phyloP scores from a whole-genome alignment of 2,113 vertebrate genomes.

The Chaetodon trifascialis region DNA sequence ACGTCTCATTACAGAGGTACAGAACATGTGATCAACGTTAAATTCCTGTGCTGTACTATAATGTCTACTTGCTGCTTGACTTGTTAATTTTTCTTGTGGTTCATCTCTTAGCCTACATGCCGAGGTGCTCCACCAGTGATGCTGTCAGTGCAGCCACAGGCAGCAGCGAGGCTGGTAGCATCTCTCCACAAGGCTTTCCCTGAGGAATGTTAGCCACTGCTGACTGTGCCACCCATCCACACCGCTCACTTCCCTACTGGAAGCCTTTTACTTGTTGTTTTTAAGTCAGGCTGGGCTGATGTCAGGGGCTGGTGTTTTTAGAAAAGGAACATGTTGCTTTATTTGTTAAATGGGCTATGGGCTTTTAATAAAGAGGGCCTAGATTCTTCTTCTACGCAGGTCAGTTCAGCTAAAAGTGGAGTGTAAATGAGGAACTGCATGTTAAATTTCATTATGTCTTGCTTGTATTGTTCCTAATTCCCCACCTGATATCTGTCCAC shows the following conservation, averaged over 20 bases:
- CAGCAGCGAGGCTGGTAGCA: constrained; percentile 45
- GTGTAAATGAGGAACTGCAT: background rate
- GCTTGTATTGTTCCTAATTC: background rate
- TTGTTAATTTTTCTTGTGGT: constrained; percentile 57
- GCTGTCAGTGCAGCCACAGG: constrained; percentile 64
- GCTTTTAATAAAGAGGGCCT: constrained; percentile 25
- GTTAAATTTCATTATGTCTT: background rate
- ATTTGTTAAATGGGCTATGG: constrained; percentile 37
- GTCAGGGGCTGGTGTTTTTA: background rate
- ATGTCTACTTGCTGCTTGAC: constrained; percentile 38
- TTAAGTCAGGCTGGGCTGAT: background rate
- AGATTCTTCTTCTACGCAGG: constrained; percentile 13
- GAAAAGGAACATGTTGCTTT: constrained; percentile 6
- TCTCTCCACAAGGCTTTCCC: constrained; percentile 59
- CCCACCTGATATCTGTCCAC: background rate
- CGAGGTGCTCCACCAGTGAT: constrained; percentile 38
- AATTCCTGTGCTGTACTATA: constrained; percentile 23
- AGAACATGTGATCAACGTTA: constrained; percentile 18
- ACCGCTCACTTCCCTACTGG: constrained; percentile 33
- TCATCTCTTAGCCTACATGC: constrained; percentile 65
- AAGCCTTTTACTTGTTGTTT: constrained; percentile 16
- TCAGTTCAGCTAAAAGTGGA: constrained; percentile 2
- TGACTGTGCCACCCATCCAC: constrained; percentile 64
- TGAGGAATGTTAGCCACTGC: constrained; percentile 69
- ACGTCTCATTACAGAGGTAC: constrained; percentile 36